A percentile compares a stretch with the other conserved stretches of the same genome.
Conservation (phyloP, 1,140 invertebrate species). For the Drosophila ficusphila region DNA sequence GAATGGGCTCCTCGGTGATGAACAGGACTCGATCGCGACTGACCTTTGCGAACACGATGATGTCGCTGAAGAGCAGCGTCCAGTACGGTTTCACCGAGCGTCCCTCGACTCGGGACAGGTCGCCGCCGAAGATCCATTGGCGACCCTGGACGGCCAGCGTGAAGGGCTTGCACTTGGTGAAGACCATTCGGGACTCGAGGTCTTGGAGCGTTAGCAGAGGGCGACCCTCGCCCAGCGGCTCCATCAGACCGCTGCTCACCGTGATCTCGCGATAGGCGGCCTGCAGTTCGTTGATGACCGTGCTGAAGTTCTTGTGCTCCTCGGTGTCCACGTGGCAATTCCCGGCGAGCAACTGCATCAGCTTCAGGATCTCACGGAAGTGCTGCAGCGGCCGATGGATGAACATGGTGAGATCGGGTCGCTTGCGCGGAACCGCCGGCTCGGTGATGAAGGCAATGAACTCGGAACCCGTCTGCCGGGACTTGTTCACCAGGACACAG, state of each 20-base stretch:
- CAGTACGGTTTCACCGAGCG: conserved; percentile 92
- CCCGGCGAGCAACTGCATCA: conserved; percentile 84
- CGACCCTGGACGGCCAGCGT: conserved; percentile 91
- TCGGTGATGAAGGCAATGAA: conserved; percentile 90
- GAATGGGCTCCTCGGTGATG: conserved; percentile 93
- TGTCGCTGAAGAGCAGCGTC: conserved; percentile 92
- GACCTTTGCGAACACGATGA: conserved; percentile 93
- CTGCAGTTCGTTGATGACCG: conserved; percentile 84
- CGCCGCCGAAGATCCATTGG: conserved; percentile 94
- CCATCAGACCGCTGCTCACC: conserved; percentile 92
- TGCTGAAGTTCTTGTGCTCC: conserved; percentile 83
- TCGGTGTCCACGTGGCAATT: conserved; percentile 83
- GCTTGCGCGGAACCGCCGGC: conserved; percentile 90
- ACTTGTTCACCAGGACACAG: conserved; percentile 89
- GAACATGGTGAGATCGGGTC: conserved; percentile 92
- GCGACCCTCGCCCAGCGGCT: conserved; percentile 91
- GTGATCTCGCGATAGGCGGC: conserved; percentile 91
- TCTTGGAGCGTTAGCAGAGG: conserved; percentile 92
- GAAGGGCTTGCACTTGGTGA: conserved; percentile 95
- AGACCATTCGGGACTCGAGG: conserved; percentile 92
- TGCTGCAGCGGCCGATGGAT: conserved; percentile 92
- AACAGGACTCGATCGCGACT: conserved; percentile 93
- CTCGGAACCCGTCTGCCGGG: conserved; percentile 86
- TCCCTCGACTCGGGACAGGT: conserved; percentile 91
- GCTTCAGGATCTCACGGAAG: conserved; percentile 87